These are phyloP conservation scores for Hippocampus guttulatus DNA, from an alignment of 2,113 vertebrate genomes.

Conservation along the genomic window DNA sequence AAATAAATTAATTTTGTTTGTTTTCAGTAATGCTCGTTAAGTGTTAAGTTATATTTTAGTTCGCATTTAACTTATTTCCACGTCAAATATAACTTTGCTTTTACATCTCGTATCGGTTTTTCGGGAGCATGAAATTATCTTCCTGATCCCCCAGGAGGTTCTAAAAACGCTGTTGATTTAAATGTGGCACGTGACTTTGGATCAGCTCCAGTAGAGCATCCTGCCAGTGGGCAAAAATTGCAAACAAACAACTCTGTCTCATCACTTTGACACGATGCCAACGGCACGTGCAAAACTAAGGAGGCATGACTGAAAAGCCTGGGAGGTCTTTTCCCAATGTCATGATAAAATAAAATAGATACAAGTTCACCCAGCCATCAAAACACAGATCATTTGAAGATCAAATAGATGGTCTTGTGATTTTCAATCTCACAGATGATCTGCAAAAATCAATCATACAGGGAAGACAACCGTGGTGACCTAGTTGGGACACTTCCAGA, in stretches of 20 bases:
- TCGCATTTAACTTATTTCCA: neutral
- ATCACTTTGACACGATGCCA: neutral
- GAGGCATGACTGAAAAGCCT: neutral
- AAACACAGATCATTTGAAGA: neutral
- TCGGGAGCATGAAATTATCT: neutral
- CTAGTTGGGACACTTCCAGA: neutral
- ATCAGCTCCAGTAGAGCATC: neutral
- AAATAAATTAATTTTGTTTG: neutral
- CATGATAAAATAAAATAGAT: neutral
- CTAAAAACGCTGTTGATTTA: neutral
- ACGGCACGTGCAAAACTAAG: neutral
- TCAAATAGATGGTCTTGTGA: conserved; percentile 1
- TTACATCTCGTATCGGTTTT: neutral
- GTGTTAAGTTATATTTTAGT: neutral
- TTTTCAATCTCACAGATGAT: neutral
- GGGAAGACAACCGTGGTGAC: neutral
- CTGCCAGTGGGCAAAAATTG: neutral
- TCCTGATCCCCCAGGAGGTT: neutral
- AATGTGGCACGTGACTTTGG: neutral
- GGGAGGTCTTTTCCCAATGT: neutral
- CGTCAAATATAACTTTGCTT: neutral
- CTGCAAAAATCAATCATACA: neutral
- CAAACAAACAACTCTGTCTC: neutral
- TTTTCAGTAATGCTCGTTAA: neutral
- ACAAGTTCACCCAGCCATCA: neutral